Evolutionary conservation across 2,113 vertebrate genomes (phyloP).

Genomic region (Gavia stellata): DNA sequence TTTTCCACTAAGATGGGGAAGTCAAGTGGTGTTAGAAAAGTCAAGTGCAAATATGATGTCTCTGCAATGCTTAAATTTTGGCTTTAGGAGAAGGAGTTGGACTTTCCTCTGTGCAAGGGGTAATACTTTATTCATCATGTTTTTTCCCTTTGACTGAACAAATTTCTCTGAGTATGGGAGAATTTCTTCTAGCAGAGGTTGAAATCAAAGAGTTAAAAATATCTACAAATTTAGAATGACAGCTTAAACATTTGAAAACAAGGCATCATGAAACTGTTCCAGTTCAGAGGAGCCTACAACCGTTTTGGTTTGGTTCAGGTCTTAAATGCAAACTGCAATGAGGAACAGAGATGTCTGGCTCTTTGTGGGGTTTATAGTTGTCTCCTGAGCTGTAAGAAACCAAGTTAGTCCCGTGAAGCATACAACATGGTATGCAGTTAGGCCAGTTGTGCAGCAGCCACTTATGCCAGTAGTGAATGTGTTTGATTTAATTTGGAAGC

Average conservation of each 20-base stretch:
- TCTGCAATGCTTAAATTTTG: neutral
- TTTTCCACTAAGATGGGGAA: neutral
- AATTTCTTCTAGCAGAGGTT: neutral
- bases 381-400: neutral
- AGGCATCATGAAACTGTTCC: neutral
- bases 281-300: neutral
- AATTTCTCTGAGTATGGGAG: neutral
- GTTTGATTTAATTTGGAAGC: neutral
- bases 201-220: neutral
- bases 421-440: neutral
- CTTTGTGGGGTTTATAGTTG: neutral
- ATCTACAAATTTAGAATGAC: neutral
- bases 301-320: neutral
- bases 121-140: neutral
- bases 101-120: neutral
- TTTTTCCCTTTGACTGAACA: neutral
- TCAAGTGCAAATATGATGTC: neutral
- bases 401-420: neutral
- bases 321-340: neutral
- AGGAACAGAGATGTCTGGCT: neutral
- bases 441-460: neutral
- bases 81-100: neutral
- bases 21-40: neutral
- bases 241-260: neutral
- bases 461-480: neutral